These are phyloP conservation scores for Beris morrisii DNA, from an alignment of 2,888 invertebrate species.

Conservation along the genomic window DNA sequence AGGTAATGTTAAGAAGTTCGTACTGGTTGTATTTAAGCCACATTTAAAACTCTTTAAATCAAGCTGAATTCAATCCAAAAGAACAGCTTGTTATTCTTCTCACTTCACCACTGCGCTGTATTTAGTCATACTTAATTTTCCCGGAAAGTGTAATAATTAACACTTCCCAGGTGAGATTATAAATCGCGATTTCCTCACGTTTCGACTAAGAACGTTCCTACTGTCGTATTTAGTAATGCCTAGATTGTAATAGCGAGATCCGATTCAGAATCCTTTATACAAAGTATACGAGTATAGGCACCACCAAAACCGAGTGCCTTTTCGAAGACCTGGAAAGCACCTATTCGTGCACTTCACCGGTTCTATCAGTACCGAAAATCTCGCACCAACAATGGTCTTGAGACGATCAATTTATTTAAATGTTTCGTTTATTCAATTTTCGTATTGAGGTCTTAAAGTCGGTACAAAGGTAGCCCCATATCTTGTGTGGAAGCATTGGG, in stretches of 20 bases:
- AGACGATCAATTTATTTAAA: slow-evolving; percentile 32
- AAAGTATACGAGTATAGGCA: too few species aligned
- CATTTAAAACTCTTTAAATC: too few species aligned
- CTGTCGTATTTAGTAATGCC: neutral
- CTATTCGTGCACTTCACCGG: slow-evolving; percentile 28
- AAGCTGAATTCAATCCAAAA: too few species aligned
- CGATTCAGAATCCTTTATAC: too few species aligned
- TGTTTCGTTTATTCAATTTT: slow-evolving; percentile 29
- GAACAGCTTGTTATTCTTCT: too few species aligned
- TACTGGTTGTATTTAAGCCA: too few species aligned
- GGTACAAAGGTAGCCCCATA: too few species aligned
- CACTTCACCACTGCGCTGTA: too few species aligned
- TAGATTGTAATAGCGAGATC: too few species aligned
- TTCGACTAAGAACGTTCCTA: slow-evolving; percentile 22
- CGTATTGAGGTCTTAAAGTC: slow-evolving; percentile 1
- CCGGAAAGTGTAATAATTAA: slow-evolving; percentile 30
- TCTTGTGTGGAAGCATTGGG: slow-evolving; percentile 10
- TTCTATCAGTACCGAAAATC: slow-evolving; percentile 27
- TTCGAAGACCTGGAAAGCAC: slow-evolving; percentile 9
- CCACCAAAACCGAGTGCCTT: too few species aligned
- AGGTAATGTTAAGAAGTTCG: too few species aligned
- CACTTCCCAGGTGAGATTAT: slow-evolving; percentile 26
- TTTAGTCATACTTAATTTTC: slow-evolving; percentile 14
- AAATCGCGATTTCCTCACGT: slow-evolving; percentile 22
- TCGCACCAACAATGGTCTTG: slow-evolving; percentile 23